A percentile compares a stretch with the other conserved stretches of the same genome.
Conservation (phyloP, 2,888 invertebrate genomes). For the Epirrhoe tristata region DNA sequence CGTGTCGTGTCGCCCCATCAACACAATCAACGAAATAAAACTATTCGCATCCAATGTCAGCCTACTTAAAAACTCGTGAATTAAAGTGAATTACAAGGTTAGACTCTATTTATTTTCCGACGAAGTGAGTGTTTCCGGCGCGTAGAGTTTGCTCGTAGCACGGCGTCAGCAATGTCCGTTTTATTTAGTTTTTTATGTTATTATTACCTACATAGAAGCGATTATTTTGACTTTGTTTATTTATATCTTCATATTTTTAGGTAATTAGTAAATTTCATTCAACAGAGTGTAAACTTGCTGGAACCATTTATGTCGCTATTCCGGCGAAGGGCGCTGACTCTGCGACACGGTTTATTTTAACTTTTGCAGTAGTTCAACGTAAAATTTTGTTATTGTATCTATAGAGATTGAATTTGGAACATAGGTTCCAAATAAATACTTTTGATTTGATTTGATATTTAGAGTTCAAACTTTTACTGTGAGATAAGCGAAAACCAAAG, state of each 20-base stretch:
- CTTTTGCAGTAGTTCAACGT: too few species aligned
- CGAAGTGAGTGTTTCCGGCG: slow-evolving; percentile 29
- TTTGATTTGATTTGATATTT: too few species aligned
- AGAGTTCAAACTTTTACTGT: slow-evolving; percentile 33
- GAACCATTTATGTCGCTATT: too few species aligned
- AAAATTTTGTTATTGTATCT: too few species aligned
- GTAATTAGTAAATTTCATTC: too few species aligned
- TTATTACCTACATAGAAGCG: slow-evolving; percentile 71
- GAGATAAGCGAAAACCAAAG: neutral
- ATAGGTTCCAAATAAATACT: too few species aligned
- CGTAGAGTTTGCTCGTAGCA: slow-evolving; percentile 38
- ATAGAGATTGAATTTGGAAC: too few species aligned
- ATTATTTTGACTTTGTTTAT: slow-evolving; percentile 59
- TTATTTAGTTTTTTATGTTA: slow-evolving; percentile 70
- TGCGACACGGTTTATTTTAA: too few species aligned
- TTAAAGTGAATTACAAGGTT: slow-evolving; percentile 53
- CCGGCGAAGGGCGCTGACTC: too few species aligned
- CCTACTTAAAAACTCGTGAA: slow-evolving; percentile 49
- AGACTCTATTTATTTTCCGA: slow-evolving; percentile 41
- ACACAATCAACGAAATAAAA: slow-evolving; percentile 42
- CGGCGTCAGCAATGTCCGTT: slow-evolving; percentile 48
- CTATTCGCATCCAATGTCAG: slow-evolving; percentile 52
- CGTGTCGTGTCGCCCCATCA: slow-evolving; percentile 29
- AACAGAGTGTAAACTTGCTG: too few species aligned
- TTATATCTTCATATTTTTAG: too few species aligned